Evolutionary conservation across 2,888 invertebrate species (phyloP).

Genomic region (Leptarthrus brevirostris): DNA sequence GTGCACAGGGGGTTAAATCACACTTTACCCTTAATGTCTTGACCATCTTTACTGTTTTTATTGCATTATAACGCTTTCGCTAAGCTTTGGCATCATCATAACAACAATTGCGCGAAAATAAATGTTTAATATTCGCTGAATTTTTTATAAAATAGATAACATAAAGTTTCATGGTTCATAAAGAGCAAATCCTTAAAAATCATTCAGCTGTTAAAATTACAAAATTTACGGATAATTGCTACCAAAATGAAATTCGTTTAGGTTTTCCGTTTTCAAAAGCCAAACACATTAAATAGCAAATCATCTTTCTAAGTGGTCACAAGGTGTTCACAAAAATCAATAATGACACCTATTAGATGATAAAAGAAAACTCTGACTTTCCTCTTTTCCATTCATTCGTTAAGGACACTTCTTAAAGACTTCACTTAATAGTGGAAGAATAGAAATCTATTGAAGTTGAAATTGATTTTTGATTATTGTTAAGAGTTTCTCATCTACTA

Average conservation of each 20-base stretch:
- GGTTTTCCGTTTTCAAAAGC: not conserved
- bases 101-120: no score
- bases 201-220: not conserved
- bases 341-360: conserved; percentile 53
- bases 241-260: conserved; percentile 49
- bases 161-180: not conserved
- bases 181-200: not conserved
- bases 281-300: conserved; percentile 56
- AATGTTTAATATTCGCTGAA: no score
- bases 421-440: conserved; percentile 57
- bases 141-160: no score
- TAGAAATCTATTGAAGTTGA: conserved; percentile 57
- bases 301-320: conserved; percentile 57
- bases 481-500: conserved; percentile 51
- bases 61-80: no score
- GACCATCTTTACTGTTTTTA: no score
- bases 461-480: conserved; percentile 59
- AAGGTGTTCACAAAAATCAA: conserved; percentile 57
- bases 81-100: no score
- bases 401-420: conserved; percentile 53
- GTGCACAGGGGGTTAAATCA: no score
- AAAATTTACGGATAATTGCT: not conserved
- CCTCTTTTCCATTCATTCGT: conserved; percentile 23
- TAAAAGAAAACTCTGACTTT: conserved; percentile 26
- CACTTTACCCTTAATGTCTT: no score